phyloP scores from a whole-genome alignment of 2,888 invertebrate genomes.

The Tiphia femorata region DNA sequence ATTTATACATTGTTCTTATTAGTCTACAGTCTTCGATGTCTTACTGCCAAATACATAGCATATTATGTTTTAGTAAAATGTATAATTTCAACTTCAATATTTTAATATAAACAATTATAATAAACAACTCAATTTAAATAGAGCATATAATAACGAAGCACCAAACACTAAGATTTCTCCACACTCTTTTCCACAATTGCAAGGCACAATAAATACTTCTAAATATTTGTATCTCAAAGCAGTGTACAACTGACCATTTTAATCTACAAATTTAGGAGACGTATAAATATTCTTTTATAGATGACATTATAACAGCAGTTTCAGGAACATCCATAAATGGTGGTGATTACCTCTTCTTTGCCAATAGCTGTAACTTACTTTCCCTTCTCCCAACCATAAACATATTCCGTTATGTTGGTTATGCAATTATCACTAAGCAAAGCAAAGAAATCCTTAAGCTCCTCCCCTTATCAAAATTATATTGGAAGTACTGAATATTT shows the following conservation, averaged over 20 bases:
- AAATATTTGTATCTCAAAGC: too few species aligned
- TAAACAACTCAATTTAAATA: too few species aligned
- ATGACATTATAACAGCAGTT: neutral
- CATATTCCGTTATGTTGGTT: too few species aligned
- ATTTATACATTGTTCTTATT: neutral
- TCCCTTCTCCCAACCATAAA: too few species aligned
- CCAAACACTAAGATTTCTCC: too few species aligned
- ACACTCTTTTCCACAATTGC: neutral
- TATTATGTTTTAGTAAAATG: neutral
- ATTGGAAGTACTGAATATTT: conserved; percentile 48
- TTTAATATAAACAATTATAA: too few species aligned
- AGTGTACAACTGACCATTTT: too few species aligned
- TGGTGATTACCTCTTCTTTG: conserved; percentile 30
- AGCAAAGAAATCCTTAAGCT: conserved; percentile 52
- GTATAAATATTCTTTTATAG: too few species aligned
- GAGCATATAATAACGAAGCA: too few species aligned
- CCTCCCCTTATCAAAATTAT: conserved; percentile 36
- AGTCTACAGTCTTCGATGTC: conserved; percentile 8
- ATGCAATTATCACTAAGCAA: conserved; percentile 39
- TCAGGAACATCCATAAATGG: neutral
- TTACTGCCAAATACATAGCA: neutral
- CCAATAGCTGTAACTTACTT: conserved; percentile 36
- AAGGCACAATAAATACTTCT: neutral
- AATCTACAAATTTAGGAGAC: too few species aligned
- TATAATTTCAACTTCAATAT: neutral